Conservation (phyloP, 2,113 vertebrate species). For the Lamprologus ornatipinnis region DNA sequence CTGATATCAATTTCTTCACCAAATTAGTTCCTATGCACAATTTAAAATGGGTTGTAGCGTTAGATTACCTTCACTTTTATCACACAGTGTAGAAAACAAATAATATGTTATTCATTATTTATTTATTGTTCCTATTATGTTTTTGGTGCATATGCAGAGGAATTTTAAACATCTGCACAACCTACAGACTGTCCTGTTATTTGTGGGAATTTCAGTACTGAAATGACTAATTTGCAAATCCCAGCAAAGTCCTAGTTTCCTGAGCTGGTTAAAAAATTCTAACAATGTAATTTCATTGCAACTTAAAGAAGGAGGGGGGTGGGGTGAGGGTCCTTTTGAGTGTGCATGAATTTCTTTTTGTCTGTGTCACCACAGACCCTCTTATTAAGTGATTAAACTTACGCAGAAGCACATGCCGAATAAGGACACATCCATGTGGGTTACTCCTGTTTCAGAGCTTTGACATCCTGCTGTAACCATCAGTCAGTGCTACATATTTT, state of each 20-base stretch:
- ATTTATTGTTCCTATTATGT: neutral
- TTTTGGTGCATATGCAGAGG: neutral
- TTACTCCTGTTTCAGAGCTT: neutral
- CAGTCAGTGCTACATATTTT: rapidly evolving
- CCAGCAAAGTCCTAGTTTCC: neutral
- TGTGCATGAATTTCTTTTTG: neutral
- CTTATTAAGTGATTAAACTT: neutral
- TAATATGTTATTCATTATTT: neutral
- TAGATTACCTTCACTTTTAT: neutral
- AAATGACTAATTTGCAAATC: neutral
- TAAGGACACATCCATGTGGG: neutral
- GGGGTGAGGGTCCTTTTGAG: neutral
- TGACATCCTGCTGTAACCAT: neutral
- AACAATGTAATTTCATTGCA: neutral
- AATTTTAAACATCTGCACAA: neutral
- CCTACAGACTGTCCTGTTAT: neutral
- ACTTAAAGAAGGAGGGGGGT: neutral
- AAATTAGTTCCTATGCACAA: neutral
- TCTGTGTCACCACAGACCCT: neutral
- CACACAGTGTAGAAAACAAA: neutral
- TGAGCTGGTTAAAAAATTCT: rapidly evolving
- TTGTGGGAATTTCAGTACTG: neutral
- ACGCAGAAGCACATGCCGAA: neutral
- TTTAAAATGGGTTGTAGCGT: rapidly evolving
- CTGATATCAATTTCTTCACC: neutral